A percentile compares a stretch with the other conserved stretches of the same genome.
phyloP scores from a whole-genome alignment of 53 echinoderm and acorn worm species.

The Henricia sp. region DNA sequence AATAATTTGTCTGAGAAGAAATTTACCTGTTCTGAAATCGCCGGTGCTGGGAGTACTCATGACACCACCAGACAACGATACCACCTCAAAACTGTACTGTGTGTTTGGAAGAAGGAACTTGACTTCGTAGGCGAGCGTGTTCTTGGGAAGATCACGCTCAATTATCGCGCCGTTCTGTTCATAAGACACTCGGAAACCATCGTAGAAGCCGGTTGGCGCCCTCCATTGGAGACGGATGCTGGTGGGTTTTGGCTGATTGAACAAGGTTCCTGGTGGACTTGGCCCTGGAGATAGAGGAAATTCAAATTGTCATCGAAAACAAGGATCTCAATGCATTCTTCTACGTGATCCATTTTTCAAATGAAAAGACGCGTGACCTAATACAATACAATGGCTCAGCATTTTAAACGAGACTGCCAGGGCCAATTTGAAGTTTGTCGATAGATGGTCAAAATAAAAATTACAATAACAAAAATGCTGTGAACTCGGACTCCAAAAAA shows the following conservation, averaged over 20 bases:
- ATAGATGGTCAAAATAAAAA: too few relatives aligned
- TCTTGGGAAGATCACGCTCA: constrained; percentile 15
- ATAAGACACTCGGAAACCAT: constrained; percentile 68
- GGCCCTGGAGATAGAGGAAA: constrained; percentile 23
- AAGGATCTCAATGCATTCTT: too few relatives aligned
- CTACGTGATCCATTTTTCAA: too few relatives aligned
- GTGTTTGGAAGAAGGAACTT: constrained; percentile 59
- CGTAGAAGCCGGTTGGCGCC: constrained; percentile 37
- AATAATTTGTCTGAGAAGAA: background rate
- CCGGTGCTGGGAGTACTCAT: constrained; percentile 19
- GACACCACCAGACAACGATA: constrained; percentile 2
- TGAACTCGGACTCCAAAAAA: too few relatives aligned
- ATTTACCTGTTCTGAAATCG: constrained; percentile 62
- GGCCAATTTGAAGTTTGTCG: too few relatives aligned
- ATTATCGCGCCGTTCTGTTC: constrained; percentile 14
- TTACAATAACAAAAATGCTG: too few relatives aligned
- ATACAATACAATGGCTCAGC: too few relatives aligned
- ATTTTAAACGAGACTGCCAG: too few relatives aligned
- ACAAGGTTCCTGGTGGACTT: constrained; percentile 3
- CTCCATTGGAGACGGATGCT: constrained; percentile 58
- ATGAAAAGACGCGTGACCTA: too few relatives aligned
- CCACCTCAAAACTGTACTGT: constrained; percentile 47
- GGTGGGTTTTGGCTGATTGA: constrained; percentile 15
- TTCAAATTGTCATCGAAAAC: too few relatives aligned
- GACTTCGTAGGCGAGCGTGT: constrained; percentile 30